Conservation (phyloP, 2,888 invertebrate species). For the Cremastobaeus sp. region DNA sequence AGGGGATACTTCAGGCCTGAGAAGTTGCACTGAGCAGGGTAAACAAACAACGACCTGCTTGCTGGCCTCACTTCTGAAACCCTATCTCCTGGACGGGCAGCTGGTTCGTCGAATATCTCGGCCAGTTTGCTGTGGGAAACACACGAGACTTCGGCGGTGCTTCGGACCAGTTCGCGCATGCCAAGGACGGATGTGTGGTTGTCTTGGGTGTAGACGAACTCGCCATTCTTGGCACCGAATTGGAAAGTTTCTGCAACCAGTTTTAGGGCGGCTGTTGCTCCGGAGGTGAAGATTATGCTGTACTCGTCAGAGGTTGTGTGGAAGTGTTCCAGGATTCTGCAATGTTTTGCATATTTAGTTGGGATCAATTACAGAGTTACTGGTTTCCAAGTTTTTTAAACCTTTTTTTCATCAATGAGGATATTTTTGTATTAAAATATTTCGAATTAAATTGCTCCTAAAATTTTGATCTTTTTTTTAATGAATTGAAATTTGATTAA, state of each 20-base stretch:
- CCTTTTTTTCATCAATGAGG: too few species aligned
- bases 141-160: conserved; percentile 80
- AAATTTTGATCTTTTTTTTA: too few species aligned
- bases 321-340: conserved; percentile 90
- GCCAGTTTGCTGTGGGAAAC: conserved; percentile 82
- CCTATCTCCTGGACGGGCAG: not conserved
- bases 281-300: conserved; percentile 94
- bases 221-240: conserved; percentile 80
- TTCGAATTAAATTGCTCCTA: too few species aligned
- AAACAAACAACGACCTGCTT: conserved; percentile 85
- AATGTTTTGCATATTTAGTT: conserved; percentile 60
- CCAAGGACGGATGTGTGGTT: conserved; percentile 98
- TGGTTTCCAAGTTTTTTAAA: not conserved
- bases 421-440: too few species aligned
- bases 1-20: conserved; percentile 94
- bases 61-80: conserved; percentile 12
- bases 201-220: conserved; percentile 90
- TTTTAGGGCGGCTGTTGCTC: conserved; percentile 93
- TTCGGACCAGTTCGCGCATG: conserved; percentile 88
- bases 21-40: conserved; percentile 96
- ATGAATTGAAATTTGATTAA: too few species aligned
- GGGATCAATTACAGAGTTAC: not conserved
- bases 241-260: conserved; percentile 89
- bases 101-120: conserved; percentile 75
- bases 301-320: conserved; percentile 89